Conservation (phyloP, 2,113 vertebrate species). For the Oryzias melastigma region DNA sequence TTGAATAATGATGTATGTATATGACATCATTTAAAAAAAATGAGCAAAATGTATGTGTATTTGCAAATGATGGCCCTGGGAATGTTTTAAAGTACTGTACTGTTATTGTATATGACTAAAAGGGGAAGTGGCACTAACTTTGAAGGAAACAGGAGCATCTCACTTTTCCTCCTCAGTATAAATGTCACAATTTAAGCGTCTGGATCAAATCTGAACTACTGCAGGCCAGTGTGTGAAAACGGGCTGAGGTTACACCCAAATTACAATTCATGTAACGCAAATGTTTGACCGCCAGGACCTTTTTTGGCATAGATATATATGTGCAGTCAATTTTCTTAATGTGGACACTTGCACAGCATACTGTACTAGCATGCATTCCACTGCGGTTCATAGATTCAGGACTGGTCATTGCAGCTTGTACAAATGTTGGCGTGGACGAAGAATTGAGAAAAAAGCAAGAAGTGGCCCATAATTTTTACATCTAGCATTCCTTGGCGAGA, state of each 20-base stretch:
- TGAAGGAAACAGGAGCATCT: slow-evolving; percentile 57
- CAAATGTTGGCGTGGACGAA: slow-evolving; percentile 57
- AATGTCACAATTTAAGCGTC: slow-evolving; percentile 40
- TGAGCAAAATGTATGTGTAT: slow-evolving; percentile 53
- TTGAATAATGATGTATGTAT: slow-evolving; percentile 59
- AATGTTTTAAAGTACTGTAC: slow-evolving; percentile 63
- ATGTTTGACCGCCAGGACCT: slow-evolving; percentile 59
- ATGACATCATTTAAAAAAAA: slow-evolving; percentile 37
- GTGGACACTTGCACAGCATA: slow-evolving; percentile 69
- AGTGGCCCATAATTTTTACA: slow-evolving; percentile 64
- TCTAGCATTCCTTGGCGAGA: slow-evolving; percentile 67
- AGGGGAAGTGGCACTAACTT: slow-evolving; percentile 32
- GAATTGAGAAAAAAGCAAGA: slow-evolving; percentile 44
- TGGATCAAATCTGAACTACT: slow-evolving; percentile 43
- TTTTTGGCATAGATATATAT: slow-evolving; percentile 56
- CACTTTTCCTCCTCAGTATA: slow-evolving; percentile 28
- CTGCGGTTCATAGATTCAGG: slow-evolving; percentile 65
- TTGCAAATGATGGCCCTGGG: slow-evolving; percentile 56
- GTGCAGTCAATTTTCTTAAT: slow-evolving; percentile 62
- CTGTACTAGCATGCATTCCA: slow-evolving; percentile 74
- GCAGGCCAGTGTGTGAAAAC: slow-evolving; percentile 28
- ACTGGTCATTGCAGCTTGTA: slow-evolving; percentile 63
- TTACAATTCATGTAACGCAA: slow-evolving; percentile 62
- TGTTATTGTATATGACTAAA: slow-evolving; percentile 30
- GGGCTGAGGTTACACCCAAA: slow-evolving; percentile 46